These are phyloP conservation scores for Mesochorus sp. DNA, from an alignment of 2,888 invertebrate species.

Conservation along the genomic window DNA sequence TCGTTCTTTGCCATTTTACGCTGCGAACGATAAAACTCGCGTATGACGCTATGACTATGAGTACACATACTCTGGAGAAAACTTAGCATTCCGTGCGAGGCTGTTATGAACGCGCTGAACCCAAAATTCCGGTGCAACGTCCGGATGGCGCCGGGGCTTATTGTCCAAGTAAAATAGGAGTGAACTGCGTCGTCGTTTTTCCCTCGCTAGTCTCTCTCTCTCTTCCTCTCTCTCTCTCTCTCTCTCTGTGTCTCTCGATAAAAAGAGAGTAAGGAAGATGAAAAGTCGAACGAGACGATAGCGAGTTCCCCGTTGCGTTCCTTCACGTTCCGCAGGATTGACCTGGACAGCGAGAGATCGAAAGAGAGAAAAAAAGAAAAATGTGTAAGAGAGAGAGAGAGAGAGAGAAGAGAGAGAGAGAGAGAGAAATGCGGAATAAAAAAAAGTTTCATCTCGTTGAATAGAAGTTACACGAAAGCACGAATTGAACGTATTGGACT, in stretches of 20 bases:
- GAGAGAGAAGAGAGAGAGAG: too few relatives aligned
- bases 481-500: conserved; percentile 34
- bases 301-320: conserved; percentile 17
- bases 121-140: conserved; percentile 52
- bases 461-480: conserved; percentile 28
- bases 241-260: too few relatives aligned
- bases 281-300: conserved; percentile 14
- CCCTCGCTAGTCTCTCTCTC: not conserved
- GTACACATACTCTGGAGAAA: conserved; percentile 29
- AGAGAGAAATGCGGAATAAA: not conserved
- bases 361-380: not conserved
- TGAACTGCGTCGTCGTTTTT: conserved; percentile 8
- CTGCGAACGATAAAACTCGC: not conserved
- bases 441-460: conserved; percentile 33
- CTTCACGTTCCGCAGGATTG: conserved; percentile 42
- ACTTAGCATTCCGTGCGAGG: conserved; percentile 37
- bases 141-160: conserved; percentile 58
- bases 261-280: not conserved
- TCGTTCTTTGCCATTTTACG: conserved; percentile 18
- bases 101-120: conserved; percentile 23
- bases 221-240: too few relatives aligned
- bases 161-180: conserved; percentile 29
- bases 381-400: conserved; percentile 21
- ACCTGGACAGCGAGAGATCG: conserved; percentile 36
- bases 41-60: not conserved